Percentiles rank a stretch among this genome's conserved stretches.
phyloP scores from a whole-genome alignment of 2,797 vertebrate species.

The Anguilla megastoma region DNA sequence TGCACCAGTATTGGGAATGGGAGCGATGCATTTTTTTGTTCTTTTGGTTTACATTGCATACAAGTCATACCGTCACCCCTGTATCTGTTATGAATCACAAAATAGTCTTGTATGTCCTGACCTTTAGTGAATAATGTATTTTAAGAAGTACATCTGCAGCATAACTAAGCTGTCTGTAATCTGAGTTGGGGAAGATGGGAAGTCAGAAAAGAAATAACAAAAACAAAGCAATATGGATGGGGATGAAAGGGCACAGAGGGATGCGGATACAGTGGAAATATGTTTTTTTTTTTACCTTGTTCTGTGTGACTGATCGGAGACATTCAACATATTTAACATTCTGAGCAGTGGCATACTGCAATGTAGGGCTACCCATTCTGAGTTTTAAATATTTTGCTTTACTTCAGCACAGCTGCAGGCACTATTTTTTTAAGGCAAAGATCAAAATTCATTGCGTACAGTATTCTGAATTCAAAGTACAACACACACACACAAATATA shows the following conservation, averaged over 20 bases:
- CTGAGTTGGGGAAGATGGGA: background rate
- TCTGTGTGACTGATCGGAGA: background rate
- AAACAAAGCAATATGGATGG: background rate
- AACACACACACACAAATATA: background rate
- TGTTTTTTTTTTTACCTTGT: background rate
- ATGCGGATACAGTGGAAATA: background rate
- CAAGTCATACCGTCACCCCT: background rate
- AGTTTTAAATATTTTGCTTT: background rate
- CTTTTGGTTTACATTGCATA: background rate
- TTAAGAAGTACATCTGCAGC: background rate
- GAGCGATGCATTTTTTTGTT: background rate
- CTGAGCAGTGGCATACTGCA: background rate
- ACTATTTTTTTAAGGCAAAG: background rate
- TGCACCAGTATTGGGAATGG: background rate
- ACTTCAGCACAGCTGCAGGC: background rate
- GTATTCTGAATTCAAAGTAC: background rate
- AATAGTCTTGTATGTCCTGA: background rate
- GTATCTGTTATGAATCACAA: background rate
- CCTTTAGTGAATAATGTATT: background rate
- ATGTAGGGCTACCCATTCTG: background rate
- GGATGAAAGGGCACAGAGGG: background rate
- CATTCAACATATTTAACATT: conserved; percentile 6
- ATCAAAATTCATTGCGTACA: background rate
- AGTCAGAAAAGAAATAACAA: background rate
- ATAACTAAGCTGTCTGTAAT: background rate